Evolutionary conservation across 2,113 vertebrate species (phyloP).

Genomic region (Hemiscyllium ocellatum): DNA sequence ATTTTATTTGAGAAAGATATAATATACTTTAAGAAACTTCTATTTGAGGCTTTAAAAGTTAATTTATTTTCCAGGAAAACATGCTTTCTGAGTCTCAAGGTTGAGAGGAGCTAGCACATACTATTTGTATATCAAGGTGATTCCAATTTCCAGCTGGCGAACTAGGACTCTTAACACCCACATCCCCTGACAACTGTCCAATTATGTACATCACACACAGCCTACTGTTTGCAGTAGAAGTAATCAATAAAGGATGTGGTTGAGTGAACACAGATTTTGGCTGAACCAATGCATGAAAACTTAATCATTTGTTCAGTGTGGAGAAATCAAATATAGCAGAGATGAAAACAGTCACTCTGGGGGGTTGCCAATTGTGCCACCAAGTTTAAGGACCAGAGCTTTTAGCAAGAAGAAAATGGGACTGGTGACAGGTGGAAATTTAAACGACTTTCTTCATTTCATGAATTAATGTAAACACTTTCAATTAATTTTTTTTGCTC

Average conservation of each 20-base stretch:
- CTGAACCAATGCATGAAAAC: slow-evolving; percentile 98
- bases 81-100: slow-evolving; percentile 67
- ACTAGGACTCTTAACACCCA: slow-evolving; percentile 75
- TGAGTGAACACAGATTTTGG: slow-evolving; percentile 97
- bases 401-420: slow-evolving; percentile 81
- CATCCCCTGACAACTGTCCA: slow-evolving; percentile 95
- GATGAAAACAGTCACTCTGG: slow-evolving; percentile 67
- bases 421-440: slow-evolving; percentile 87
- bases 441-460: slow-evolving; percentile 74
- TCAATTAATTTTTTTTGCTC: slow-evolving; percentile 63
- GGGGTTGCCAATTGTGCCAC: slow-evolving; percentile 76
- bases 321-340: slow-evolving; percentile 80
- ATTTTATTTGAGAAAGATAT: slow-evolving; percentile 1
- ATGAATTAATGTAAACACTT: slow-evolving; percentile 98
- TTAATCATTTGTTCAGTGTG: slow-evolving; percentile 89
- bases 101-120: slow-evolving; percentile 68
- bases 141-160: slow-evolving; percentile 72
- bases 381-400: slow-evolving; percentile 72
- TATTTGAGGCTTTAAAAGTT: slow-evolving; percentile 66
- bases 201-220: slow-evolving; percentile 96
- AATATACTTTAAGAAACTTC: neutral
- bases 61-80: slow-evolving; percentile 71
- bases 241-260: slow-evolving; percentile 99
- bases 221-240: slow-evolving; percentile 95
- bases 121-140: slow-evolving; percentile 80